Base-by-base conservation (phyloP, 2,797 vertebrate genomes). In the Alfaro cultratus region DNA sequence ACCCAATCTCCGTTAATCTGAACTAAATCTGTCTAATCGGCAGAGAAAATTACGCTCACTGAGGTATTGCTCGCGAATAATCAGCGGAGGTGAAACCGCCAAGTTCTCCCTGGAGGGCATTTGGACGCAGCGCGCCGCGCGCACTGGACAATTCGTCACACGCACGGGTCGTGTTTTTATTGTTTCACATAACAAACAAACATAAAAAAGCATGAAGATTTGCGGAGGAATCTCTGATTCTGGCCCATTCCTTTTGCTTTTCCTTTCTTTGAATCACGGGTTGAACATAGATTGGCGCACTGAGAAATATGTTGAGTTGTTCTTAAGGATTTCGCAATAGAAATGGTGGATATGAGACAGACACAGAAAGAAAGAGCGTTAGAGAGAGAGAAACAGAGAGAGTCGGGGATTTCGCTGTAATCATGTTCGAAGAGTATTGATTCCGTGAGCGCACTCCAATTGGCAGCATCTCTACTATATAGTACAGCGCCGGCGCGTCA, bases 401-500 rank as follows among this genome's bases (percentile, higher is more conserved):
- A 85, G 87, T 83, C 87, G 45, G 88, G 88, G 93, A 86, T 93
- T 88, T 93, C 85, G 85, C 90, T 90, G 92, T 92, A 92, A 93
- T 93, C 92, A 86, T 89, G 92, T 90, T 92, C 85, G 80, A 85
- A 88, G 92, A 90, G 92, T 92, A 95, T 94, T 93, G 93, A 93
- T 93, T 95, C 91, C 88, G 91, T 81, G 93, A 81, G 91, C 93
- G 92, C 93, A 84, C 92, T 95, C 94, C 93, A 93, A 93, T 94
- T 94, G 93, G 95, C 94, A 95, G 93, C 94, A 89, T 93, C 94
- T 92, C 92, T 94, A 93, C 94, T 91, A 86, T 78, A 92, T 87
- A 89, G 92, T 77, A 91, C 87, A 89, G 92, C 94, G 92, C 91
- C 92, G 91, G 94, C 94, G 94, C 95, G 94, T 95, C 95, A 95